A percentile compares a stretch with the other conserved stretches of the same genome.
Evolutionary conservation across 1,140 invertebrate species (phyloP).

Genomic region (Drosophila insularis): DNA sequence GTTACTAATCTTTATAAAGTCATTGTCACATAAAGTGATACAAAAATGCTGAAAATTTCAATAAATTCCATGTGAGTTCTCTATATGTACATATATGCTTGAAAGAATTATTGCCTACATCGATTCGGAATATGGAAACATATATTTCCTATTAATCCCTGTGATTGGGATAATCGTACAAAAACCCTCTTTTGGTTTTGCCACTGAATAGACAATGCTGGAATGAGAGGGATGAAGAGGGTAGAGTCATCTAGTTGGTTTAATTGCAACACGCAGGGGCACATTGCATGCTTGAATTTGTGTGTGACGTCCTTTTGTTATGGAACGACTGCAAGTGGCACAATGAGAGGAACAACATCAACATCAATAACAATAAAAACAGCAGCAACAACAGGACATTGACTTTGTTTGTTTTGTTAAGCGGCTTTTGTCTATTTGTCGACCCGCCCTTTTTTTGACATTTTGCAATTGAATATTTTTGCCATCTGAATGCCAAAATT

Average conservation of each 20-base stretch:
- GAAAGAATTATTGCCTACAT: no score
- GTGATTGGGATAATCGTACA: no score
- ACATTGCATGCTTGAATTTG: conserved; percentile 31
- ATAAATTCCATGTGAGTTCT: no score
- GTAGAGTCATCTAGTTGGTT: conserved; percentile 1
- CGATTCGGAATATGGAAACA: no score
- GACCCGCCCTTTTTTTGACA: background rate
- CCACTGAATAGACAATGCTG: background rate
- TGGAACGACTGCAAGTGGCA: conserved; percentile 36
- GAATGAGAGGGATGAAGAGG: background rate
- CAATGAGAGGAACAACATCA: conserved; percentile 30
- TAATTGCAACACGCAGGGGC: conserved; percentile 48
- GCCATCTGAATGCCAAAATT: conserved; percentile 37
- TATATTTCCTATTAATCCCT: no score
- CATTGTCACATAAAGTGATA: no score
- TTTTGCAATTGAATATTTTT: conserved; percentile 42
- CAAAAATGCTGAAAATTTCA: no score
- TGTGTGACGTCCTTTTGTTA: conserved; percentile 16
- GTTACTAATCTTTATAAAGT: no score
- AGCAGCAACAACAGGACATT: background rate
- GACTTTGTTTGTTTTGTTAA: conserved; percentile 5
- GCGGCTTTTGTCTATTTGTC: background rate
- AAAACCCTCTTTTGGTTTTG: background rate
- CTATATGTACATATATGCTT: no score
- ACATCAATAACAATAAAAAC: background rate